Percentiles rank a stretch among this genome's conserved stretches.
Conservation (phyloP, 2,113 vertebrate genomes). For the Copsychus sechellarum region DNA sequence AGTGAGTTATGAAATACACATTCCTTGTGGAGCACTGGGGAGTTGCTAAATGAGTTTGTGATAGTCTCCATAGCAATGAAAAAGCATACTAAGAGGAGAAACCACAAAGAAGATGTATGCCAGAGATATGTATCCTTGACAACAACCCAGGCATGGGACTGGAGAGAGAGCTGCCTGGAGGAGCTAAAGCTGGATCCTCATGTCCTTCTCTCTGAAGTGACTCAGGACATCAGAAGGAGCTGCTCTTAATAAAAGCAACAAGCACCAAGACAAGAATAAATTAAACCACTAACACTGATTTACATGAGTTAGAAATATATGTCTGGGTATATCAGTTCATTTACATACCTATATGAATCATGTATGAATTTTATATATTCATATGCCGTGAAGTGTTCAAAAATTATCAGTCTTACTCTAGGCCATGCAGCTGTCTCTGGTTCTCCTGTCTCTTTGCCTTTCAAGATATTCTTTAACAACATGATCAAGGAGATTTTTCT, state of each 20-base stretch:
- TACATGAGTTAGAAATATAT: neutral
- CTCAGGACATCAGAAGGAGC: neutral
- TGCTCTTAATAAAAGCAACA: neutral
- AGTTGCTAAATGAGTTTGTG: conserved; percentile 55
- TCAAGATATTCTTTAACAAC: neutral
- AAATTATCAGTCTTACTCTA: neutral
- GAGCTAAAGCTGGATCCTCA: conserved; percentile 12
- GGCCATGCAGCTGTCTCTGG: neutral
- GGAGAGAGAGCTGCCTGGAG: neutral
- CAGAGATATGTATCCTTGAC: conserved; percentile 64
- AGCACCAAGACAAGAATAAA: neutral
- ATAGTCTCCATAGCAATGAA: conserved; percentile 67
- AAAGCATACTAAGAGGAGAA: conserved; percentile 49
- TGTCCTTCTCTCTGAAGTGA: neutral
- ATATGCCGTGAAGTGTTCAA: neutral
- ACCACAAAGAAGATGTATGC: conserved; percentile 37
- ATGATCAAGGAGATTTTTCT: neutral
- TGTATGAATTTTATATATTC: neutral
- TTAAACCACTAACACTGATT: neutral
- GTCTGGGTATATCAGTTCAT: neutral
- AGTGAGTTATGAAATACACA: conserved; percentile 30
- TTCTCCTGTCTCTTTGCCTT: neutral
- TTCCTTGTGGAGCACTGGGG: conserved; percentile 4
- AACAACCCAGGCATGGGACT: conserved; percentile 11
- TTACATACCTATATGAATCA: neutral